Conservation (phyloP, 2,797 vertebrate species). For the Anas flavirostris region DNA sequence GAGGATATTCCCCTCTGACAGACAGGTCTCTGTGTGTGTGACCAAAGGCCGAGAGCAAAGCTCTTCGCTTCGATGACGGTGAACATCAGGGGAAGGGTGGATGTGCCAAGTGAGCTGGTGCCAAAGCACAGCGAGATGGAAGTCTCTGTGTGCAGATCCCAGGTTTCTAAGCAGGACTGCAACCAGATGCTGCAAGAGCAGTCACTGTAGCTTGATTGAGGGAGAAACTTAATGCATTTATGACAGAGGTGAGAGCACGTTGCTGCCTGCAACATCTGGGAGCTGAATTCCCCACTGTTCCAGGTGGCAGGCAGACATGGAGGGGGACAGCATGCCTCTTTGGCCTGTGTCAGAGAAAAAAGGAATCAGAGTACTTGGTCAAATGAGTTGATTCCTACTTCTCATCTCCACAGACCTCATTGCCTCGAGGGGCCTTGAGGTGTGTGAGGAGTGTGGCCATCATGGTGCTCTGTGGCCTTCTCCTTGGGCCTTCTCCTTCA, state of each 20-base stretch:
- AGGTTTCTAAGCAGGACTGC: background rate
- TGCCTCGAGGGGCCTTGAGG: too few species aligned
- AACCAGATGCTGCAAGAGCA: background rate
- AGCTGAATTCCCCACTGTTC: background rate
- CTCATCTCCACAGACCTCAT: background rate
- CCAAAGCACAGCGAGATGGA: background rate
- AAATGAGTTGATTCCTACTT: background rate
- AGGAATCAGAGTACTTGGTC: background rate
- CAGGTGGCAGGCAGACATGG: background rate
- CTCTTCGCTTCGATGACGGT: background rate
- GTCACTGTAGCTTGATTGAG: background rate
- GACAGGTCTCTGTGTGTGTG: background rate
- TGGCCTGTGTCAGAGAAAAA: background rate
- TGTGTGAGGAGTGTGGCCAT: too few species aligned
- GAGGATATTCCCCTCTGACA: background rate
- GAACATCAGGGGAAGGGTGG: background rate
- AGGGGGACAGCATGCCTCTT: too few species aligned
- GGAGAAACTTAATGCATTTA: background rate
- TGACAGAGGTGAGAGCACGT: background rate
- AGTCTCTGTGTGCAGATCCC: background rate
- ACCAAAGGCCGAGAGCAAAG: background rate
- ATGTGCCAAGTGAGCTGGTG: rapidly evolving
- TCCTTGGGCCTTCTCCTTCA: background rate
- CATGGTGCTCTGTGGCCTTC: background rate
- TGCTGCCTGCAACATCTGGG: background rate